Evolutionary conservation across 30 jellyfish, hydroid and myxozoan genomes (phyloP).

Genomic region (Phacellophora camtschatica): DNA sequence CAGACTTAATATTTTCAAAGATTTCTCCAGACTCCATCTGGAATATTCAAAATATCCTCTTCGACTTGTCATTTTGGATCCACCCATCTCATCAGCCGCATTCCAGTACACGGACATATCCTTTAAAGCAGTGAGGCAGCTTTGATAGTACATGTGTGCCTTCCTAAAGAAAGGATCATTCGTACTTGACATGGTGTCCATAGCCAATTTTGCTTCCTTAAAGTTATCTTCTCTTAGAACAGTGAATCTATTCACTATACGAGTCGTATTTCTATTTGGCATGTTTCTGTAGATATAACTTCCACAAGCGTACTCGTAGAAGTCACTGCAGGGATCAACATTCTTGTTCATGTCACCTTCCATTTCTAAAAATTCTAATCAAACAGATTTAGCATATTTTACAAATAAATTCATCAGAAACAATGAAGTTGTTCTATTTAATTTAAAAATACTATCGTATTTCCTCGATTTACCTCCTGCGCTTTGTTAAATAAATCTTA

Average conservation of each 20-base stretch:
- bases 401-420: too few relatives aligned
- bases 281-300: constrained; percentile 14
- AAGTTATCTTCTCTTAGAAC: neutral
- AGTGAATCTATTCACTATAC: neutral
- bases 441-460: too few relatives aligned
- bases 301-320: too few relatives aligned
- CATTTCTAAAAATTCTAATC: constrained; percentile 6
- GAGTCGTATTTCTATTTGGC: neutral
- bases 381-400: neutral
- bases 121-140: neutral
- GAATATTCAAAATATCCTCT: neutral
- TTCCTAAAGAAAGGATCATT: constrained; percentile 19
- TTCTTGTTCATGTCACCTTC: constrained; percentile 37
- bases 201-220: neutral
- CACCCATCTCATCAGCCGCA: constrained; percentile 20
- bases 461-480: too few relatives aligned
- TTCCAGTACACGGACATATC: neutral
- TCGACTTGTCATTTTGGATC: too few relatives aligned
- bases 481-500: too few relatives aligned
- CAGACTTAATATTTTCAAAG: neutral
- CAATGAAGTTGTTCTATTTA: too few relatives aligned
- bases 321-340: constrained; percentile 26
- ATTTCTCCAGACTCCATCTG: too few relatives aligned
- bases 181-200: constrained; percentile 22
- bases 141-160: too few relatives aligned